A percentile compares a stretch with the other conserved stretches of the same genome.
Evolutionary conservation across 2,888 invertebrate species (phyloP).

Genomic region (Adela reaumurella): DNA sequence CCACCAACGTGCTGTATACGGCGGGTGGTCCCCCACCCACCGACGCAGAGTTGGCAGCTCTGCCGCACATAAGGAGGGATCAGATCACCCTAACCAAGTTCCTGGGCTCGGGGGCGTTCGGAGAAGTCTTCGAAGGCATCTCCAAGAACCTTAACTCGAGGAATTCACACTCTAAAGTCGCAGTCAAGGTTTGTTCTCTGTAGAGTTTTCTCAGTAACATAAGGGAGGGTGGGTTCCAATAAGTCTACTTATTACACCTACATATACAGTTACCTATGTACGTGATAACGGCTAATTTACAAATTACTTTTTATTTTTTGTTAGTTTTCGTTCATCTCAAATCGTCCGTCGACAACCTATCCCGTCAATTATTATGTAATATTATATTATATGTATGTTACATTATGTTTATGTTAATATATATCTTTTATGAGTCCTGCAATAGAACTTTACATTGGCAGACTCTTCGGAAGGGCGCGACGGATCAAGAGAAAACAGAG

Average conservation of each 20-base stretch:
- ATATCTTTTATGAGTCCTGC: no score
- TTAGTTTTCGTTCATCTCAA: no score
- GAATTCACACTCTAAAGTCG: constrained; percentile 70
- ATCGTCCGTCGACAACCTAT: no score
- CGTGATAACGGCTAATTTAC: no score
- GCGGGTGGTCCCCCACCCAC: constrained; percentile 55
- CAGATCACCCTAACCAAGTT: constrained; percentile 86
- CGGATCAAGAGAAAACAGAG: constrained; percentile 85
- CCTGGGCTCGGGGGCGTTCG: constrained; percentile 94
- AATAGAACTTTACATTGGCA: no score
- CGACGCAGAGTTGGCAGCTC: constrained; percentile 71
- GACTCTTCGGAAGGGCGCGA: constrained; percentile 89
- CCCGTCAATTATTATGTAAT: no score
- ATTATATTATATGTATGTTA: no score
- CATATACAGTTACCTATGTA: no score
- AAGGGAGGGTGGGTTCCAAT: no score
- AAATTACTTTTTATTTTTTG: no score
- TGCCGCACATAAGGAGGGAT: constrained; percentile 83
- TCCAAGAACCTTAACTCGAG: constrained; percentile 65
- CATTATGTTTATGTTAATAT: no score
- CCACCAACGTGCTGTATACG: constrained; percentile 13
- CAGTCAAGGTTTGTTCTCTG: constrained; percentile 69
- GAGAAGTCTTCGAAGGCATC: constrained; percentile 93
- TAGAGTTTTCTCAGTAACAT: no score
- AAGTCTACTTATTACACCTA: background rate